These are phyloP conservation scores for Periophthalmodon schlosseri DNA, from an alignment of 2,113 vertebrate species.

Conservation along the genomic window DNA sequence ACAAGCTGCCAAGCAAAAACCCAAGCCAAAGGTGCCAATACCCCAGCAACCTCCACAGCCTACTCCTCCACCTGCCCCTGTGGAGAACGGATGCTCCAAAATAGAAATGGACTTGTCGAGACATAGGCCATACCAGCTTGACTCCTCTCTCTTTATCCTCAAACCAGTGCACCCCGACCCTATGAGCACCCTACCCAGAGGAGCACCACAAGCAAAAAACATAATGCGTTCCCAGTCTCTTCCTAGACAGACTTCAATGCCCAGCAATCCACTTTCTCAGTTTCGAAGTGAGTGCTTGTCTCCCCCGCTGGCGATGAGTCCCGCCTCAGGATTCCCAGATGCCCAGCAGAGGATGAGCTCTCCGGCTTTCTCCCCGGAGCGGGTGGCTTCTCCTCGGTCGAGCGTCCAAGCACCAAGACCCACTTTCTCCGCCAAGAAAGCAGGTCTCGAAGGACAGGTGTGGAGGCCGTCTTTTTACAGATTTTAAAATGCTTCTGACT, in stretches of 20 bases:
- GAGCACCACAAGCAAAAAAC: constrained; percentile 78
- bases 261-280: constrained; percentile 70
- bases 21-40: constrained; percentile 35
- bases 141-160: constrained; percentile 88
- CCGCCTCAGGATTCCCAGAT: constrained; percentile 37
- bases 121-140: constrained; percentile 88
- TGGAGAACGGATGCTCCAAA: constrained; percentile 85
- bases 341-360: constrained; percentile 74
- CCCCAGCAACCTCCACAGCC: constrained; percentile 70
- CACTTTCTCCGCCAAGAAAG: constrained; percentile 90
- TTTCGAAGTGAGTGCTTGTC: constrained; percentile 75
- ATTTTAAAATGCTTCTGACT: constrained; percentile 67
- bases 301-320: constrained; percentile 62
- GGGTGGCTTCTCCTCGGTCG: constrained; percentile 78
- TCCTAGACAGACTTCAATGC: constrained; percentile 78
- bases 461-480: constrained; percentile 92
- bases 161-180: constrained; percentile 84
- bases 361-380: constrained; percentile 72
- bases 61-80: constrained; percentile 36
- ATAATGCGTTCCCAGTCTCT: constrained; percentile 51
- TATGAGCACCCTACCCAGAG: constrained; percentile 74
- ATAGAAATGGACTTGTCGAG: constrained; percentile 86
- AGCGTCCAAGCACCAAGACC: constrained; percentile 87
- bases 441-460: constrained; percentile 94
- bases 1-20: constrained; percentile 71